Evolutionary conservation across 2,888 invertebrate species (phyloP).

Genomic region (Lysandra coridon): DNA sequence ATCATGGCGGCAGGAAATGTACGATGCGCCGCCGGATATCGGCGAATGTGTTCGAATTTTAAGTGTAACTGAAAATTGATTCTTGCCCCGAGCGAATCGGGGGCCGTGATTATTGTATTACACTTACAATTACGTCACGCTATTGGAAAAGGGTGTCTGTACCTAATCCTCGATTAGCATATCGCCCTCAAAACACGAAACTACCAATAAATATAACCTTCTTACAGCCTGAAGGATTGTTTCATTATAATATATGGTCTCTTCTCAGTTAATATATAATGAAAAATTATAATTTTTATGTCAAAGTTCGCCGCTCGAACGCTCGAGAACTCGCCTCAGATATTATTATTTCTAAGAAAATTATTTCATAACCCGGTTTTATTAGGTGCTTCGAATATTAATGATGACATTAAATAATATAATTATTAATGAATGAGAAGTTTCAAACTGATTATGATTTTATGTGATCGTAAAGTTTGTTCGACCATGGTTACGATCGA

Average conservation of each 20-base stretch:
- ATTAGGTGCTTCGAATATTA: conserved; percentile 24
- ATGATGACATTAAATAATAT: conserved; percentile 9
- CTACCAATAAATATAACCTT: not conserved
- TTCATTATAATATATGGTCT: not conserved
- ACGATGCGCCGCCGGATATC: conserved; percentile 59
- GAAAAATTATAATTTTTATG: not conserved
- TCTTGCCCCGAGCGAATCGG: conserved; percentile 43
- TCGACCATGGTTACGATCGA: not conserved
- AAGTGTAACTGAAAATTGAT: conserved; percentile 49
- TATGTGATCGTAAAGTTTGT: not conserved
- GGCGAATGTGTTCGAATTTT: conserved; percentile 63
- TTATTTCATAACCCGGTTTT: conserved; percentile 17
- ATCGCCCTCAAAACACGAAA: not conserved
- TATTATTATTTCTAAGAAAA: conserved; percentile 26
- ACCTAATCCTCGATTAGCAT: conserved; percentile 10
- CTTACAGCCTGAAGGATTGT: not conserved
- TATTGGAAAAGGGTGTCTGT: conserved; percentile 31
- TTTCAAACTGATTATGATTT: conserved; percentile 28
- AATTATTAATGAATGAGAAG: conserved; percentile 15
- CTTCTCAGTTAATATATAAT: not conserved
- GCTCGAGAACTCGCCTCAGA: not conserved
- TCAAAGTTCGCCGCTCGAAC: not conserved
- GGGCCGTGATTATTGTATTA: conserved; percentile 34
- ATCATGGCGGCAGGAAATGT: conserved; percentile 58
- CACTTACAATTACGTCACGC: conserved; percentile 32